Evolutionary conservation across 2,888 invertebrate genomes (phyloP), one percentile per base, ranked within the genome.

Genomic region (Sericinus montela): DNA sequence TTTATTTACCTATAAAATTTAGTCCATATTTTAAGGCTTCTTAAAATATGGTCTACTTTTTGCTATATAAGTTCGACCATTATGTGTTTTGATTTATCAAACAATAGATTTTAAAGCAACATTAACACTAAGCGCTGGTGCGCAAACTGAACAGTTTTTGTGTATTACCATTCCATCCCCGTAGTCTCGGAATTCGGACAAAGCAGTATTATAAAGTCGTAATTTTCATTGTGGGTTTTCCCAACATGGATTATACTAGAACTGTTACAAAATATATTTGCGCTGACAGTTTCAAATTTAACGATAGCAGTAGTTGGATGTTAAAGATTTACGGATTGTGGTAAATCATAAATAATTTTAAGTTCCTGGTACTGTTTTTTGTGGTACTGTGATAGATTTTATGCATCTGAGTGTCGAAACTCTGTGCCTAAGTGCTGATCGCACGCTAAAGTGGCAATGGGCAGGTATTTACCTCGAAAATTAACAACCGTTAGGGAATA

Each of bases 71-170:
- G n/a, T n/a, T n/a, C n/a, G n/a, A 19, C 19, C 19, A 19, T 19
- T 2, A 19, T 19, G 5, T 19, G 19, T 19, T 19, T 19, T 19
- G 19, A 19, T 19, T 19, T 19, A 3, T 19, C 19, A 32, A 43
- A 48, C 48, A 48, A 48, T 44, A 39, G 43, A 34, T 39, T 40
- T 48, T 48, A 37, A 15, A 29, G 9, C 32, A 16, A 44, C 43
- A 44, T 48, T 44, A 43, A 11, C 42, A 14, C 28, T 32, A 37
- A 16, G 38, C 23, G 32, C 30, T 16, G 38, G 37, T 23, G 43
- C 25, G 48, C 48, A 48, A 25, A 15, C 43, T 43, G 39, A 48
- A 32, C 38, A 43, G 38, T 48, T 43, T 48, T 43, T 48, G 48
- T 39, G 23, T 43, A 43, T 48, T 48, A 48, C 39, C 28, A 48